Percentiles rank a stretch among this genome's conserved stretches.
Conservation (phyloP, 2,888 invertebrate genomes). For the Pimpla rufipes region DNA sequence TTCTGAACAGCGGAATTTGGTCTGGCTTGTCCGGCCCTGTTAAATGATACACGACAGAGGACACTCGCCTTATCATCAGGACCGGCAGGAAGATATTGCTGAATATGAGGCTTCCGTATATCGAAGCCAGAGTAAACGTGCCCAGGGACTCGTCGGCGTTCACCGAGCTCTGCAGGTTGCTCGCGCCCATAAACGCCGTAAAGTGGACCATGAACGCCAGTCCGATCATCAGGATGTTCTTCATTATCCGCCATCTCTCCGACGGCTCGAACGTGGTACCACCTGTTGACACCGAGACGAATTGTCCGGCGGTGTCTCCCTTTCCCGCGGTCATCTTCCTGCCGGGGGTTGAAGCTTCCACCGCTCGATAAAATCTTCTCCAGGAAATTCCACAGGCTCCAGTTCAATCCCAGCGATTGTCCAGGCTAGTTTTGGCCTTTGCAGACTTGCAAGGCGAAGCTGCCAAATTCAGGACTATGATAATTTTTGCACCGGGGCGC, state of each 20-base stretch:
- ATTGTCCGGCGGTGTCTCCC: slow-evolving; percentile 70
- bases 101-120: slow-evolving; percentile 95
- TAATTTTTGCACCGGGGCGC: too few relatives aligned
- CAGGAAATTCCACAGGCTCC: not conserved
- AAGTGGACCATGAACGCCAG: slow-evolving; percentile 96
- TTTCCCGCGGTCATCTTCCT: slow-evolving; percentile 64
- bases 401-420: not conserved
- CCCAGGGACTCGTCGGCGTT: slow-evolving; percentile 94
- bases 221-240: slow-evolving; percentile 94
- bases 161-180: slow-evolving; percentile 94
- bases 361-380: not conserved
- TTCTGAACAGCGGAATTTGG: too few relatives aligned
- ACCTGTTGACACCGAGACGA: slow-evolving; percentile 74
- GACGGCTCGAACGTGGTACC: slow-evolving; percentile 82
- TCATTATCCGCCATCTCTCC: slow-evolving; percentile 92
- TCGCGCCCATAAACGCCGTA: slow-evolving; percentile 95
- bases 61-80: slow-evolving; percentile 91
- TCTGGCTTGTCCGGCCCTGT: too few relatives aligned
- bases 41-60: not conserved
- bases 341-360: not conserved
- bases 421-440: too few relatives aligned
- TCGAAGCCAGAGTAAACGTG: slow-evolving; percentile 93
- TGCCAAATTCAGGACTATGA: too few relatives aligned
- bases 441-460: too few relatives aligned
- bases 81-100: slow-evolving; percentile 96